phyloP scores from a whole-genome alignment of 2,797 vertebrate genomes.

The Anabas testudineus region DNA sequence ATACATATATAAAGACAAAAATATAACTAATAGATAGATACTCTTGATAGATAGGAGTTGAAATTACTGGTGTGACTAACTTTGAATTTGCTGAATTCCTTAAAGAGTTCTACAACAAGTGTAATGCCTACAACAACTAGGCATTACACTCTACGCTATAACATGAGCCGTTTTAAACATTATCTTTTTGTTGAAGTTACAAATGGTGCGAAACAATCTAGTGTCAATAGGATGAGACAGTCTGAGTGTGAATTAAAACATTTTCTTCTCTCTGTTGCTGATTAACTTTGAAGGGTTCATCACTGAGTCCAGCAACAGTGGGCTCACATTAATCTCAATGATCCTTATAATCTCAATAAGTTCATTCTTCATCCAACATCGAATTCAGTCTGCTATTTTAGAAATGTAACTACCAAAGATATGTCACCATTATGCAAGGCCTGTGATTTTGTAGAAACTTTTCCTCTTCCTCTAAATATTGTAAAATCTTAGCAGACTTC shows the following conservation, averaged over 20 bases:
- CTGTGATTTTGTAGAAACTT: slow-evolving; percentile 28
- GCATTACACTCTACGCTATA: background rate
- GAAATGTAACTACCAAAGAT: background rate
- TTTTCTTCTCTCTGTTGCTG: background rate
- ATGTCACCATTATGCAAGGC: slow-evolving; percentile 7
- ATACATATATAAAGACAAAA: too few relatives aligned
- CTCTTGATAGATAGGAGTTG: background rate
- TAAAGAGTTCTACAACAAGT: background rate
- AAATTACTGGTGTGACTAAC: too few relatives aligned
- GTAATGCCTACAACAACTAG: background rate
- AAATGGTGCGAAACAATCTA: too few relatives aligned
- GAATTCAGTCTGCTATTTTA: background rate
- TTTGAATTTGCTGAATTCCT: background rate
- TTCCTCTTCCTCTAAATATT: too few relatives aligned
- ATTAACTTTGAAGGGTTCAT: slow-evolving; percentile 11
- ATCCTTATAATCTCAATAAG: slow-evolving; percentile 8
- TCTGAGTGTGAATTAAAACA: too few relatives aligned
- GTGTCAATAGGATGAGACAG: too few relatives aligned
- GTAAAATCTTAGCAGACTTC: too few relatives aligned
- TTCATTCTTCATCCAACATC: background rate
- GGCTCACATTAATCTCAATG: background rate
- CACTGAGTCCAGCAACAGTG: background rate
- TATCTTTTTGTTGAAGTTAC: too few relatives aligned
- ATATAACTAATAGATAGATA: too few relatives aligned
- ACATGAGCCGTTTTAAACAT: too few relatives aligned